phyloP scores from a whole-genome alignment of 2,888 invertebrate genomes.

The Drosophila mimica region DNA sequence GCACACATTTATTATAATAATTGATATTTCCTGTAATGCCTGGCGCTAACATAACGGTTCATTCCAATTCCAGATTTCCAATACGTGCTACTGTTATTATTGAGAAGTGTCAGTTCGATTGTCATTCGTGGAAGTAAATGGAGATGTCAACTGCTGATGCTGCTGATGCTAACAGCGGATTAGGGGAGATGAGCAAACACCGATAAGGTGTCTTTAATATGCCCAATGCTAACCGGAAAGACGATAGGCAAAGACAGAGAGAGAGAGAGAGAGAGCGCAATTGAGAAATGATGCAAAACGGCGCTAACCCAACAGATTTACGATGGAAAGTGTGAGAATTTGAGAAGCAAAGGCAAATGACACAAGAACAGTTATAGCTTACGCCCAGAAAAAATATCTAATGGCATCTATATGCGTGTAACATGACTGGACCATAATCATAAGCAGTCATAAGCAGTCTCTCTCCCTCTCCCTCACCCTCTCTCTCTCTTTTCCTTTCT shows the following conservation, averaged over 20 bases:
- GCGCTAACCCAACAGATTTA: slow-evolving; percentile 70
- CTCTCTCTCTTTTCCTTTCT: slow-evolving; percentile 1
- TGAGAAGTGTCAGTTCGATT: slow-evolving; percentile 39
- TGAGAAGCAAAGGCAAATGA: slow-evolving; percentile 58
- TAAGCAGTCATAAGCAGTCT: slow-evolving; percentile 28
- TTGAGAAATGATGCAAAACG: slow-evolving; percentile 72
- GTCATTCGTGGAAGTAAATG: slow-evolving; percentile 70
- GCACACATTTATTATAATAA: not conserved
- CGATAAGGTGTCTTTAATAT: slow-evolving; percentile 68
- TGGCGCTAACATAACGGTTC: slow-evolving; percentile 37
- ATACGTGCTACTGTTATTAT: slow-evolving; percentile 42
- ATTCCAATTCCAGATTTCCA: slow-evolving; percentile 27
- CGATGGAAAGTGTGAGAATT: slow-evolving; percentile 81
- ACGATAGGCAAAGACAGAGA: not conserved
- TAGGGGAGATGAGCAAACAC: slow-evolving; percentile 65
- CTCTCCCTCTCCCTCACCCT: not conserved
- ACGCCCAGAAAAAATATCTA: slow-evolving; percentile 9
- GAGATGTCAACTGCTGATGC: slow-evolving; percentile 64
- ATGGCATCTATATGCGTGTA: slow-evolving; percentile 29
- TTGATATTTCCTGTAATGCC: slow-evolving; percentile 17
- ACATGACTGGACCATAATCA: slow-evolving; percentile 65
- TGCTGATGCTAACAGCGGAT: slow-evolving; percentile 55
- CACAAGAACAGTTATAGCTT: slow-evolving; percentile 72
- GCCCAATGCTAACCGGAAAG: slow-evolving; percentile 44
- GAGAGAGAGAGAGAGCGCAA: not conserved